Conservation (phyloP, 1,140 invertebrate species). For the Episyrphus balteatus region DNA sequence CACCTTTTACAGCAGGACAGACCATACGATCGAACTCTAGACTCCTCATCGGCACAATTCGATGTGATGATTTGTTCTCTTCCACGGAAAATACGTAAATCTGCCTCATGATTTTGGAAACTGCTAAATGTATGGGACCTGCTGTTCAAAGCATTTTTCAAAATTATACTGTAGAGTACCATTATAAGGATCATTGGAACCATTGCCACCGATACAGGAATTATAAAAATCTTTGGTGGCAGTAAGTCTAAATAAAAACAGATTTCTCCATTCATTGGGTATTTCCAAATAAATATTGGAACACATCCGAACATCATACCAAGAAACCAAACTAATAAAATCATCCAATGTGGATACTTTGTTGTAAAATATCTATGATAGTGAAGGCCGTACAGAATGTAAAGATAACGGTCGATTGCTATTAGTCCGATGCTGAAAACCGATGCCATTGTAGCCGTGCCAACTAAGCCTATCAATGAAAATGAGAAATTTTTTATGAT, state of each 20-base stretch:
- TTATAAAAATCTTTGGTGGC: constrained; percentile 38
- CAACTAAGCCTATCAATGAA: too few species aligned
- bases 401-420: constrained; percentile 45
- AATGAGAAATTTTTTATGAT: too few species aligned
- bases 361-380: constrained; percentile 44
- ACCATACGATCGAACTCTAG: too few species aligned
- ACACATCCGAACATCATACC: constrained; percentile 43
- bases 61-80: too few species aligned
- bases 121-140: constrained; percentile 10
- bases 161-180: constrained; percentile 43
- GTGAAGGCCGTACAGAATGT: constrained; percentile 45
- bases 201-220: constrained; percentile 41
- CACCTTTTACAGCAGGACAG: too few species aligned
- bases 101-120: too few species aligned
- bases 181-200: constrained; percentile 40
- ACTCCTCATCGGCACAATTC: too few species aligned
- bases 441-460: constrained; percentile 45
- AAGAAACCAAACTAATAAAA: constrained; percentile 42
- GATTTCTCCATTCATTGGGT: constrained; percentile 32
- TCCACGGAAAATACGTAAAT: too few species aligned
- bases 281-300: constrained; percentile 42
- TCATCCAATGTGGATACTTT: constrained; percentile 39
- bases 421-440: constrained; percentile 46
- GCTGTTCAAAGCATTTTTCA: constrained; percentile 40
- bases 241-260: constrained; percentile 44